Evolutionary conservation across 2,113 vertebrate species (phyloP), one percentile per base, ranked within the genome.

Genomic region (Xyrauchen texanus): DNA sequence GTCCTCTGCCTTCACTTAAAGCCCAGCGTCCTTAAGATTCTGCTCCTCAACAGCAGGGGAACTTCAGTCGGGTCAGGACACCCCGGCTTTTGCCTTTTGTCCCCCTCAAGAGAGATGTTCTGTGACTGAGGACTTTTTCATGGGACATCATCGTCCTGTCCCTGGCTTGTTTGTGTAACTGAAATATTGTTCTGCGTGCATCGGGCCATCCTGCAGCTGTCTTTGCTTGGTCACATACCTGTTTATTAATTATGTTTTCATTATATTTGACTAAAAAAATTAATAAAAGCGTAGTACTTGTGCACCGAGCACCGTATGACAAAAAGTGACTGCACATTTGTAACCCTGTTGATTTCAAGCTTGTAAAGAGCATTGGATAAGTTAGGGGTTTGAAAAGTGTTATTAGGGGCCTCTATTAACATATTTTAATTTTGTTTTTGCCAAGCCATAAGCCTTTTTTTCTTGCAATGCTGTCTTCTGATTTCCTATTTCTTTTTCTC

Each of bases 301-400:
- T 52, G 53, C 87, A 34, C 83, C 85, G 79, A 88, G 74, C 87
- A 91, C 89, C 87, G 81, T 82, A 79, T 88, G 86, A 88, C 67
- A 64, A 69, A 78, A 85, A 85, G 80, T 80, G 79, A 78, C 81
- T 81, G 11, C 82, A 80, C 78, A 66, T 86, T 69, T 55, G 68
- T 63, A 74, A 81, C 84, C 83, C 74, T 60, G 69, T 63, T 70
- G 8, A 66, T 76, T 51, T 69, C 75, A 49, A 75, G 79, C 15
- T 49, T 65, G 8, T 51, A 13, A 47, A 42, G 52, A 71, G 68
- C 76, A 16, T 68, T 42, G 57, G 81, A 62, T 57, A 3, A 47
- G n/a, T 71, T 15, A 46, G 53, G 42, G 21, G 55, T 42, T 75
- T 81, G 44, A 16, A 34, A 76, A 76, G 73, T 81, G 49, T 66